Conservation (phyloP, 2,888 invertebrate genomes). For the Drosophila cognata region DNA sequence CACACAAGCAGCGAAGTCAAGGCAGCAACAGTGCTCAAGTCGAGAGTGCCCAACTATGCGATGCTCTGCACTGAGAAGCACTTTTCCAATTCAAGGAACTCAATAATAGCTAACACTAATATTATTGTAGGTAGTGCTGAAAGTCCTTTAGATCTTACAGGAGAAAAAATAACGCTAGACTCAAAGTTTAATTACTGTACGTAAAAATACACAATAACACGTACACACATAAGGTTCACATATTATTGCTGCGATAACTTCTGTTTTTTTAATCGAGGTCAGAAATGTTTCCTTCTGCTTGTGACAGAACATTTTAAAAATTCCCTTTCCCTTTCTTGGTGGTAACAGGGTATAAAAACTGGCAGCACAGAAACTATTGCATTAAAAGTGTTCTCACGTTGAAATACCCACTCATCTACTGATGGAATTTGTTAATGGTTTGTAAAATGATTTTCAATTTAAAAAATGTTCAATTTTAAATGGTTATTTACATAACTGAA, state of each 20-base stretch:
- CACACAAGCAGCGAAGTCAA: conserved; percentile 10
- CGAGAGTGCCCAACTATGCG: background rate
- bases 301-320: background rate
- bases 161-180: background rate
- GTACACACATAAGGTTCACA: background rate
- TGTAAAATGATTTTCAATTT: no score
- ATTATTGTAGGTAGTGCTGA: background rate
- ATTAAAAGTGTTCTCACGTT: background rate
- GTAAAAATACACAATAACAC: background rate
- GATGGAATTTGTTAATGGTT: background rate
- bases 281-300: background rate
- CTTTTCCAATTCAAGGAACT: background rate
- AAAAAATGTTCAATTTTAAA: background rate
- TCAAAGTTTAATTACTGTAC: background rate
- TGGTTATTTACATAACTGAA: background rate
- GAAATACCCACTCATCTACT: conserved; percentile 3
- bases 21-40: background rate
- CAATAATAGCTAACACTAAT: background rate
- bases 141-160: background rate
- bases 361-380: conserved; percentile 1
- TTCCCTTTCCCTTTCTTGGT: background rate
- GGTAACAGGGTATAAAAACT: conserved; percentile 12
- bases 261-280: background rate
- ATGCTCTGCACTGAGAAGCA: background rate
- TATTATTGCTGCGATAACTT: background rate